Percentiles rank a stretch among this genome's conserved stretches.
phyloP scores from a whole-genome alignment of 2,113 vertebrate genomes.

The Lasiurus cinereus region DNA sequence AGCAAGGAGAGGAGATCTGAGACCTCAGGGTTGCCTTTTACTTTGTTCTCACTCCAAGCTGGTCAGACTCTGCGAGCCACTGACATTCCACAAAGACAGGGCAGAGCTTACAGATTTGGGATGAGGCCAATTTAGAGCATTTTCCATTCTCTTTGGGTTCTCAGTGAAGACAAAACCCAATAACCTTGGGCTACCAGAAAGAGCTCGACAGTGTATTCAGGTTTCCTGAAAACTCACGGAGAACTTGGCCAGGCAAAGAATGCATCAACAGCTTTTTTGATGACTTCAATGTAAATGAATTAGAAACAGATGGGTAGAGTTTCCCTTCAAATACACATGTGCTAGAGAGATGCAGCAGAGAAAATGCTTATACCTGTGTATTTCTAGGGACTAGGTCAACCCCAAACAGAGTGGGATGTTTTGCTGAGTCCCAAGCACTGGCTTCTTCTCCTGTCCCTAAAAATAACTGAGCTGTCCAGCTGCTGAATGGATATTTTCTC shows the following conservation, averaged over 20 bases:
- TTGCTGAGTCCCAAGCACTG: constrained; percentile 78
- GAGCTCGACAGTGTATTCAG: constrained; percentile 12
- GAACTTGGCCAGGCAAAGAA: constrained; percentile 49
- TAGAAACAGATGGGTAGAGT: constrained; percentile 79
- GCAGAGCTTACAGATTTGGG: neutral
- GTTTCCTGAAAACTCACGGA: constrained; percentile 62
- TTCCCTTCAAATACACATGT: constrained; percentile 73
- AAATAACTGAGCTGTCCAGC: constrained; percentile 82
- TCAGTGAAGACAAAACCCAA: constrained; percentile 40
- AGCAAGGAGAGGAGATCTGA: constrained; percentile 44
- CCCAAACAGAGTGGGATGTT: constrained; percentile 67
- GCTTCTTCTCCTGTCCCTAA: constrained; percentile 71
- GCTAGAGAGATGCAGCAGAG: constrained; percentile 63
- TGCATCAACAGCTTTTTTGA: constrained; percentile 59
- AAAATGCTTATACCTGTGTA: constrained; percentile 73
- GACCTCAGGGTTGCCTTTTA: constrained; percentile 37
- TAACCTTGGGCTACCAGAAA: constrained; percentile 5
- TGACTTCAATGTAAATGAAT: constrained; percentile 72
- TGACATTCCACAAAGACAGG: neutral
- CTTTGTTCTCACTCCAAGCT: constrained; percentile 62
- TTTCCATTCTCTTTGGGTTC: neutral
- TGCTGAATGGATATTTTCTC: constrained; percentile 73
- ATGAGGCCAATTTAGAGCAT: neutral
- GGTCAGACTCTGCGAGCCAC: constrained; percentile 43
- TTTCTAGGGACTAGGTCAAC: constrained; percentile 73